Evolutionary conservation across 30 jellyfish, hydroid and myxozoan genomes (phyloP).

Genomic region (Sanderia malayensis): DNA sequence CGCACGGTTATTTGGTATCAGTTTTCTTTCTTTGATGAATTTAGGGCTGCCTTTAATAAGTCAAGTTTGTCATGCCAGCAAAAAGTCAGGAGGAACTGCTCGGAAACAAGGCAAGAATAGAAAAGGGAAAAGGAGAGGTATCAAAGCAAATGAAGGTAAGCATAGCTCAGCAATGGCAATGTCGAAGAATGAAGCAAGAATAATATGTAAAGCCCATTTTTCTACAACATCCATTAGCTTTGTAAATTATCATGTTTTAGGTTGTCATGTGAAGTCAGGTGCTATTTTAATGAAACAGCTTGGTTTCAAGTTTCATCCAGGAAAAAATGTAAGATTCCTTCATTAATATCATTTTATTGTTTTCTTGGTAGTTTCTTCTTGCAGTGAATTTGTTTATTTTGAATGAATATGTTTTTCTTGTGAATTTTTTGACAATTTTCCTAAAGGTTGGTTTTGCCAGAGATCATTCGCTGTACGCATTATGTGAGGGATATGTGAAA

Average conservation of each 20-base stretch:
- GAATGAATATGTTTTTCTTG: neutral
- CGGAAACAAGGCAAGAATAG: slow-evolving; percentile 76
- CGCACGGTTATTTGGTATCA: too few relatives aligned
- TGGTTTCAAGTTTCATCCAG: slow-evolving; percentile 94
- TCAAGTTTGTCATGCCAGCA: slow-evolving; percentile 79
- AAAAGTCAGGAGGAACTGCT: slow-evolving; percentile 88
- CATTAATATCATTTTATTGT: too few relatives aligned
- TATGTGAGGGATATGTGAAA: slow-evolving; percentile 87
- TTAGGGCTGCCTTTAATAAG: slow-evolving; percentile 42
- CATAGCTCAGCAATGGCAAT: too few relatives aligned
- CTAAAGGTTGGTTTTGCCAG: slow-evolving; percentile 82
- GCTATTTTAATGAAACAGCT: slow-evolving; percentile 73
- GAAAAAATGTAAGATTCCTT: slow-evolving; percentile 94
- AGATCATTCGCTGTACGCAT: slow-evolving; percentile 82
- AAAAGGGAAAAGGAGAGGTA: slow-evolving; percentile 71
- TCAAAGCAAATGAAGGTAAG: slow-evolving; percentile 45
- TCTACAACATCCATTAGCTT: too few relatives aligned
- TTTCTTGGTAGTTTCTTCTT: too few relatives aligned
- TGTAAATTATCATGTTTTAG: slow-evolving; percentile 19
- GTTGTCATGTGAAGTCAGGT: slow-evolving; percentile 83
- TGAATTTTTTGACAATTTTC: too few relatives aligned
- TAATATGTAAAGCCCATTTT: too few relatives aligned
- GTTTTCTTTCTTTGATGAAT: too few relatives aligned
- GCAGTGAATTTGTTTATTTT: too few relatives aligned
- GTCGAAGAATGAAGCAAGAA: too few relatives aligned